These are phyloP conservation scores for Anomalospiza imberbis DNA, from an alignment of 2,797 vertebrate species.

Conservation along the genomic window DNA sequence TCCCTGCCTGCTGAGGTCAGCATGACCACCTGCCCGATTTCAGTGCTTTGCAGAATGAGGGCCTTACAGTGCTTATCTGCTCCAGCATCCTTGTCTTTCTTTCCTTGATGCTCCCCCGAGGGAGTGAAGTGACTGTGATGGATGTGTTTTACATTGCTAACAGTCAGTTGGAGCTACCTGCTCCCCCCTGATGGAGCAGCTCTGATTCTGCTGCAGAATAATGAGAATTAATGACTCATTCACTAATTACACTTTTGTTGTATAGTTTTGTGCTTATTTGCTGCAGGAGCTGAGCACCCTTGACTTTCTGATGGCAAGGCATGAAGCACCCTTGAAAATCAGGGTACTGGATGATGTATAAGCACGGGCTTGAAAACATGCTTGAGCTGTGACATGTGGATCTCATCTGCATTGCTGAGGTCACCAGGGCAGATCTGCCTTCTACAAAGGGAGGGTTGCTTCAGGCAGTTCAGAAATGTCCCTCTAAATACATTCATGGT, in stretches of 20 bases:
- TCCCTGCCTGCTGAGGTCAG: background rate
- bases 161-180: background rate
- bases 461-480: background rate
- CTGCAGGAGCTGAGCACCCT: background rate
- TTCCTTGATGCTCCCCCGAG: background rate
- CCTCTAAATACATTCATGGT: background rate
- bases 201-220: background rate
- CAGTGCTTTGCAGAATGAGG: background rate
- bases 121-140: background rate
- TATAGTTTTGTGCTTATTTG: background rate
- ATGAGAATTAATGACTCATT: slow-evolving; percentile 36
- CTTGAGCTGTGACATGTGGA: background rate
- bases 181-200: background rate
- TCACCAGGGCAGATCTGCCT: background rate
- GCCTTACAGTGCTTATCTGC: background rate
- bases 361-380: background rate
- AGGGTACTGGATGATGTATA: background rate
- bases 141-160: background rate
- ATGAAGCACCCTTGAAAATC: slow-evolving; percentile 11
- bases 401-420: background rate
- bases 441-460: background rate
- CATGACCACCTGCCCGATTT: background rate
- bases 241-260: background rate
- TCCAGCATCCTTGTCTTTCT: background rate
- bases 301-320: background rate